Conservation (phyloP, 2,797 vertebrate species). For the Rhinogobio ventralis region DNA sequence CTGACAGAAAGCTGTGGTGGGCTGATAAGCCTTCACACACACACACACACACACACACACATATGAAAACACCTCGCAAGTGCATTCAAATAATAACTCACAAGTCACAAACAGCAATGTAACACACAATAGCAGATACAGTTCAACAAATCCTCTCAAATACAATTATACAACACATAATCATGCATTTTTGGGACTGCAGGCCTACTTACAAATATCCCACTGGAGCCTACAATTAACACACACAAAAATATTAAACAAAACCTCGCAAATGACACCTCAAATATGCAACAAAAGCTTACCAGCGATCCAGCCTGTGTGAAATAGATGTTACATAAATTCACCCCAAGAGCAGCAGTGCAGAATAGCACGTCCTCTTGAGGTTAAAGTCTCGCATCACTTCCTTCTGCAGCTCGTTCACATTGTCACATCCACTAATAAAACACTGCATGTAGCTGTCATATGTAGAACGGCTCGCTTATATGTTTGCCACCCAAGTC, state of each 20-base stretch:
- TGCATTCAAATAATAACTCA: slow-evolving; percentile 6
- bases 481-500: slow-evolving; percentile 2
- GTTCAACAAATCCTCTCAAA: background rate
- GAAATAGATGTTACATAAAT: background rate
- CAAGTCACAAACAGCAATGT: background rate
- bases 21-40: slow-evolving; percentile 61
- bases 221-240: background rate
- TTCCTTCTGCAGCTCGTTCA: slow-evolving; percentile 44
- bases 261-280: background rate
- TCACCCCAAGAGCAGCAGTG: background rate
- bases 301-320: background rate
- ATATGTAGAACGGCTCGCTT: background rate
- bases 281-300: background rate
- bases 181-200: slow-evolving; percentile 22
- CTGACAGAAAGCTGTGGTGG: slow-evolving; percentile 52
- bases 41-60: slow-evolving; percentile 18
- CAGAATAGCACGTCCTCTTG: slow-evolving; percentile 41
- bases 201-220: background rate
- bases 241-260: background rate
- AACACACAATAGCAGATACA: background rate
- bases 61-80: background rate
- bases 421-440: slow-evolving; percentile 27
- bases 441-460: background rate
- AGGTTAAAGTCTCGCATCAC: slow-evolving; percentile 39
- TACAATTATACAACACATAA: slow-evolving; percentile 56